Evolutionary conservation across 2,888 invertebrate species (phyloP), one percentile per base, ranked within the genome.

Genomic region (Cheilosia soror): DNA sequence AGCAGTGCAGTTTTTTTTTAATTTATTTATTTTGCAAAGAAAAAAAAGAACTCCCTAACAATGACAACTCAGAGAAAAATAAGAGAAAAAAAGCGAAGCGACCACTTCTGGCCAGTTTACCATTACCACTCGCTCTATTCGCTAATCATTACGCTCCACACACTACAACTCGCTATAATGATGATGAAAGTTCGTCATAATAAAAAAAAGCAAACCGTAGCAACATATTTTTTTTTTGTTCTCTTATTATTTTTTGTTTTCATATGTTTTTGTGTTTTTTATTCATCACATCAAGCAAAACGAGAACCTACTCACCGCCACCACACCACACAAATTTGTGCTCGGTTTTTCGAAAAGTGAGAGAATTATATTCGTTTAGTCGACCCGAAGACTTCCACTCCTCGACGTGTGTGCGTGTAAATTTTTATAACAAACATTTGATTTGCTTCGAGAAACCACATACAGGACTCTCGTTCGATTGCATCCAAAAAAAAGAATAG

Each of bases 251-350:
- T 73, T 73, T 33, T 20, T 62, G 44, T 57, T 62, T 51, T 47
- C n/a, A 63, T 65, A n/a, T 72, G 47, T 68, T 51, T 71, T 51
- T 68, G 40, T 63, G 53, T 60, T 42, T 58, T 49, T 79, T 78
- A 37, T 57, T 68, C 29, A 42, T 68, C 55, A 5, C 25, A 11
- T 25, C 20, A 63, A 68, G 68, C 60, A 69, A 58, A 85, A 55
- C 65, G 60, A 72, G 85, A 85, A 85, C 85, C 85, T 85, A 85
- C 81, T 85, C 81, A 83, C 73, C 58, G 69, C 69, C 51, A 60
- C 76, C 80, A 80, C 51, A 60, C 76, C 80, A 80, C 42, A 76
- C 75, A 72, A 75, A 72, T 62, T 75, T 71, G 65, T 27, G 71
- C 66, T 77, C 40, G 80, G 85, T 77, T 85, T 84, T 85, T 85